Evolutionary conservation across 2,888 invertebrate genomes (phyloP), one percentile per base, ranked within the genome.

Genomic region (Oscheius onirici): DNA sequence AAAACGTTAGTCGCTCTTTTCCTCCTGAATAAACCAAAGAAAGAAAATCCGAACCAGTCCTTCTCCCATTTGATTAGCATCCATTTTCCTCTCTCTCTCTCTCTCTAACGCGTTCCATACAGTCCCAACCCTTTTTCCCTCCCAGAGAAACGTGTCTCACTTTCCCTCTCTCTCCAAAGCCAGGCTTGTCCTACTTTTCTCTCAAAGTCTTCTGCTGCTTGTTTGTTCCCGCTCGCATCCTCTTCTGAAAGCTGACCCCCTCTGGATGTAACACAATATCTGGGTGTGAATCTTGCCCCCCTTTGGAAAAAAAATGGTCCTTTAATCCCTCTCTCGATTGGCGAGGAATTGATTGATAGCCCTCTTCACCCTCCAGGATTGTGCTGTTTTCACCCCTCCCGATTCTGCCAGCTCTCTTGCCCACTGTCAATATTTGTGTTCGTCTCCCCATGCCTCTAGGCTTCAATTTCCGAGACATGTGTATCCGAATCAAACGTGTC

Each of bases 401-500:
- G 34, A 8, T 3, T 3, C 34, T 34, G 34, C 58, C 41, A 34
- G 40, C 58, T 40, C 41, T n/a, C 41, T 13, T 26, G 22, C 46
- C 44, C 17, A 43, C 44, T 61, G 61, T 61, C 61, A 61, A 61
- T 61, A 61, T 61, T 61, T 61, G 61, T 34, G 34, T 34, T 34
- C 34, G 34, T 46, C 43, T 24, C 52, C 13, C 52, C 5, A 20
- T 52, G 52, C 52, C 22, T 52, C 52, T 34, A 52, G 22, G 52
- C 52, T 22, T 52, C 52, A 52, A 52, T 52, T 52, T 52, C 52
- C 52, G 34, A 34, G 34, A 34, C 34, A 34, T 34, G 34, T 34
- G 34, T 34, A 34, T 34, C 34, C 5, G 0, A 34, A 34, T 34
- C 34, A 34, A 34, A 34, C 34, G 34, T 34, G 34, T 34, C 34